phyloP scores from a whole-genome alignment of 2,888 invertebrate species.

The Chloroclystis v-ata region DNA sequence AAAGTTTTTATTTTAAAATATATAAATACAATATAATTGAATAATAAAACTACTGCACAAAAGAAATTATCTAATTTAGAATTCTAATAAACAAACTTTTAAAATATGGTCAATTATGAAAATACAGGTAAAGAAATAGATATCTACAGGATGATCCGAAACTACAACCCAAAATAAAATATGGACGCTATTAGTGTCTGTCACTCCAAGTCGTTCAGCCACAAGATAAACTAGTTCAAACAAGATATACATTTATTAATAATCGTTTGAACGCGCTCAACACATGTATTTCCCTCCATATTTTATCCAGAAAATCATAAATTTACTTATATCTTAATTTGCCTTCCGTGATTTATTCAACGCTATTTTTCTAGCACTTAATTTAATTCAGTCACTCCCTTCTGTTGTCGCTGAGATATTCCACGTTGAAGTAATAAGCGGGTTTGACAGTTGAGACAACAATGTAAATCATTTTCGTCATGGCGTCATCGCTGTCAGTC shows the following conservation, averaged over 20 bases:
- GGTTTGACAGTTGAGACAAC: slow-evolving; percentile 29
- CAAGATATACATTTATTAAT: neutral
- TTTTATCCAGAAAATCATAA: slow-evolving; percentile 1
- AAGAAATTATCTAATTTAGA: no score
- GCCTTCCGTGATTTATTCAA: slow-evolving; percentile 12
- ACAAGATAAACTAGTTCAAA: neutral
- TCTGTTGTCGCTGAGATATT: slow-evolving; percentile 8
- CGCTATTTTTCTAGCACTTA: neutral
- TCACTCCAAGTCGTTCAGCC: neutral
- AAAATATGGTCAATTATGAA: no score
- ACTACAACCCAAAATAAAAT: neutral
- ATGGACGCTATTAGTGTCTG: neutral
- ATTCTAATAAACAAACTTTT: no score
- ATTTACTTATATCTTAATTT: slow-evolving; percentile 6
- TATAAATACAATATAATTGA: no score
- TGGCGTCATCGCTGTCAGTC: slow-evolving; percentile 14
- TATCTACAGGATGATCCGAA: slow-evolving; percentile 8
- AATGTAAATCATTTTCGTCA: slow-evolving; percentile 37
- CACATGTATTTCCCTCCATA: neutral
- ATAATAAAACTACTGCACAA: no score
- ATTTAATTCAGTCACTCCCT: slow-evolving; percentile 2
- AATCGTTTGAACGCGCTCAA: neutral
- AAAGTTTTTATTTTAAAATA: no score
- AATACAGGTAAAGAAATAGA: no score
- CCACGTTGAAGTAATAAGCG: slow-evolving; percentile 28